Evolutionary conservation across 2,113 vertebrate species (phyloP).

Genomic region (Cebidichthys violaceus): DNA sequence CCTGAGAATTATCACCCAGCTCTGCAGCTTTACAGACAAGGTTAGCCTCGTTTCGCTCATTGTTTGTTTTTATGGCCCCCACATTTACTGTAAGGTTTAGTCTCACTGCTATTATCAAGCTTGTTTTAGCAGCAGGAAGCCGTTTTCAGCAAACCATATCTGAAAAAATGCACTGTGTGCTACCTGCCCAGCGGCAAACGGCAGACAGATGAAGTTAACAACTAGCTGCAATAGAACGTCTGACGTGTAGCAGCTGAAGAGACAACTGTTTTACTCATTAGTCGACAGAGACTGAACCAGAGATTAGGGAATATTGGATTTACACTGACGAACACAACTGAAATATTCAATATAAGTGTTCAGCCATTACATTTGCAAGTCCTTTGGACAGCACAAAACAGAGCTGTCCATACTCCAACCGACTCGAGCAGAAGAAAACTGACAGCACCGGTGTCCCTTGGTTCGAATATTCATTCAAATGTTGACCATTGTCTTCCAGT

Average conservation of each 20-base stretch:
- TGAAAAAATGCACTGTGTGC: neutral
- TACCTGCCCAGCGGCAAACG: neutral
- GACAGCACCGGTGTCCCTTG: too few species aligned
- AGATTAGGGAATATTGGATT: neutral
- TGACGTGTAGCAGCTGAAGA: neutral
- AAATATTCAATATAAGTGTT: neutral
- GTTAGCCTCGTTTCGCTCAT: constrained; percentile 18
- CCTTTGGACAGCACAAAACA: too few species aligned
- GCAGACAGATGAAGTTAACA: neutral
- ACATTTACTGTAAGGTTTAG: neutral
- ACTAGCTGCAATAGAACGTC: neutral
- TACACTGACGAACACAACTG: neutral
- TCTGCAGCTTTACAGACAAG: constrained; percentile 15
- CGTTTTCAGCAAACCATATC: neutral
- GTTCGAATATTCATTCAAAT: too few species aligned
- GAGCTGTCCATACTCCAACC: too few species aligned
- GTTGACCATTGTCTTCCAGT: too few species aligned
- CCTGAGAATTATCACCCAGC: constrained; percentile 11
- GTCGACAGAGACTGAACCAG: neutral
- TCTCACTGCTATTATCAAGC: neutral
- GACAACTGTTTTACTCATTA: neutral
- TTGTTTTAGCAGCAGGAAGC: constrained; percentile 16
- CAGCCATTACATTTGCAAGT: too few species aligned
- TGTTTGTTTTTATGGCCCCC: constrained; percentile 20
- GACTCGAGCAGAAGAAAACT: too few species aligned